Percentiles rank a stretch among this genome's conserved stretches.
Conservation (phyloP, 1,140 invertebrate genomes). For the Drosophila neocordata region DNA sequence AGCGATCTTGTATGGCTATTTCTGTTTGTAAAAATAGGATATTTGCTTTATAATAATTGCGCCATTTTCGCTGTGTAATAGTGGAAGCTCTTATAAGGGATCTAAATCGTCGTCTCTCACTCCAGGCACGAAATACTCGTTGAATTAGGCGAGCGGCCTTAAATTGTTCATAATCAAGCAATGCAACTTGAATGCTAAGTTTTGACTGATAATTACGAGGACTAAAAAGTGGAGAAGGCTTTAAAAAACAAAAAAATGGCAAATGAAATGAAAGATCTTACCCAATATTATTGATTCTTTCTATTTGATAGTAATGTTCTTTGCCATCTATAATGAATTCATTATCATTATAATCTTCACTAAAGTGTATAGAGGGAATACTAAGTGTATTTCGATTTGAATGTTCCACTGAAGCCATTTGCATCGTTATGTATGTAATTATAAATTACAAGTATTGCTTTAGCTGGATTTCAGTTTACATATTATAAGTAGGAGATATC, state of each 20-base stretch:
- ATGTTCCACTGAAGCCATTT: background rate
- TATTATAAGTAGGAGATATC: background rate
- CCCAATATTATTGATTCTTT: background rate
- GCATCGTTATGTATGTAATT: background rate
- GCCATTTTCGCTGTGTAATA: slow-evolving; percentile 54
- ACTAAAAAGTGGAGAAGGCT: no score
- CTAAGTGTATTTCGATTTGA: background rate
- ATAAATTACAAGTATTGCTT: background rate
- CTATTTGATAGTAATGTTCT: background rate
- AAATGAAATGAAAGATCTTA: background rate
- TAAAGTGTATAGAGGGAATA: background rate
- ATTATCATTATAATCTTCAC: background rate
- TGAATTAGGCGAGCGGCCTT: slow-evolving; percentile 61
- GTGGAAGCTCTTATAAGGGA: background rate
- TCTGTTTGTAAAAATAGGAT: background rate
- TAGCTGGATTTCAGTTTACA: background rate
- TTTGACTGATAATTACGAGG: background rate
- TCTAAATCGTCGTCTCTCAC: background rate
- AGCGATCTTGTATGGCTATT: background rate
- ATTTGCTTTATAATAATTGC: slow-evolving; percentile 1
- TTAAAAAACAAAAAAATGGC: background rate
- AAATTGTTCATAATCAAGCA: slow-evolving; percentile 58
- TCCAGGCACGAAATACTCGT: slow-evolving; percentile 39
- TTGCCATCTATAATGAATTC: background rate
- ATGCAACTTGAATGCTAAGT: background rate